A percentile compares a stretch with the other conserved stretches of the same genome.
These are phyloP conservation scores for Xyliphius kryptos DNA, from an alignment of 2,113 vertebrate species.

Conservation along the genomic window DNA sequence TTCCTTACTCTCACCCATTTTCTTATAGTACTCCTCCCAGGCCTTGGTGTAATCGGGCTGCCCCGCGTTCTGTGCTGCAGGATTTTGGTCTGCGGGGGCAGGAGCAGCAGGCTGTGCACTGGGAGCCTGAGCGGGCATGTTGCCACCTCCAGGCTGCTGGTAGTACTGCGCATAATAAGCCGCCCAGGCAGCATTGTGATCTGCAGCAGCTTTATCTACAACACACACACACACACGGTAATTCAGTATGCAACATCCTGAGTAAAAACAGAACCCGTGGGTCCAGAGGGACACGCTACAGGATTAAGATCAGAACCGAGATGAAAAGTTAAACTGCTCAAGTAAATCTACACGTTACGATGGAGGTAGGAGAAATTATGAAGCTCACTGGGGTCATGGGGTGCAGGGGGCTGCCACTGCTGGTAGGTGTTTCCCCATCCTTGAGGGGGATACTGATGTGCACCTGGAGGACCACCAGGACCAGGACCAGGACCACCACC, in stretches of 20 bases:
- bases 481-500: too few relatives aligned
- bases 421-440: slow-evolving; percentile 82
- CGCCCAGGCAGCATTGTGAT: slow-evolving; percentile 86
- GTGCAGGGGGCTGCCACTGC: slow-evolving; percentile 83
- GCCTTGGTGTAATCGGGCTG: slow-evolving; percentile 91
- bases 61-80: slow-evolving; percentile 59
- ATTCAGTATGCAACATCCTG: too few relatives aligned
- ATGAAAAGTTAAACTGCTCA: too few relatives aligned
- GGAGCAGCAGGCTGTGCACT: slow-evolving; percentile 67
- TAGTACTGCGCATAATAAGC: slow-evolving; percentile 93
- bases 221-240: slow-evolving; percentile 35
- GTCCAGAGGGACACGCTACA: too few relatives aligned
- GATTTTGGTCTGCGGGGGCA: slow-evolving; percentile 68
- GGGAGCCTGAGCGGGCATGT: slow-evolving; percentile 67
- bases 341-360: too few relatives aligned
- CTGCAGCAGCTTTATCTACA: slow-evolving; percentile 75
- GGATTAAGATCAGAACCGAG: too few relatives aligned
- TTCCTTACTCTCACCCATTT: slow-evolving; percentile 82
- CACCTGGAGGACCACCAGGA: too few relatives aligned
- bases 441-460: slow-evolving; percentile 79
- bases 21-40: slow-evolving; percentile 93
- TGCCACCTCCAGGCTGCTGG: slow-evolving; percentile 76
- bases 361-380: too few relatives aligned
- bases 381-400: slow-evolving; percentile 85
- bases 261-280: too few relatives aligned